These are phyloP conservation scores for Baryphthengus martii DNA, from an alignment of 2,113 vertebrate genomes.

Conservation along the genomic window DNA sequence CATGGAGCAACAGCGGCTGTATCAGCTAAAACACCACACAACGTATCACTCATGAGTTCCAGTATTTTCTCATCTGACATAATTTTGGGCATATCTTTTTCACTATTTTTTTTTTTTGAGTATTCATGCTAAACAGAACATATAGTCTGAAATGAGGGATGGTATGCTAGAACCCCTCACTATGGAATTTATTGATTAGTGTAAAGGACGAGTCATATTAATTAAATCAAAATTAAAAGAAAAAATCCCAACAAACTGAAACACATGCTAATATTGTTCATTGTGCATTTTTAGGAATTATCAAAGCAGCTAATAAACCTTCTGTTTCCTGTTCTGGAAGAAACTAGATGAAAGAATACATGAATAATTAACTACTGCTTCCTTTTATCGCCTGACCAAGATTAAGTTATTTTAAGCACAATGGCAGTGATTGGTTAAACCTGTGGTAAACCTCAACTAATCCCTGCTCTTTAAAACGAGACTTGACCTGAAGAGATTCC, in stretches of 20 bases:
- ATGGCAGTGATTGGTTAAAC: conserved; percentile 26
- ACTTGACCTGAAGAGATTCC: conserved; percentile 54
- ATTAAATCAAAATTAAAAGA: background rate
- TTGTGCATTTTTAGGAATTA: background rate
- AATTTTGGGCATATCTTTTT: background rate
- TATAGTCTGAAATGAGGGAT: background rate
- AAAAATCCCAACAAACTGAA: background rate
- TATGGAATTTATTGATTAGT: background rate
- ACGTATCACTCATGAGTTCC: background rate
- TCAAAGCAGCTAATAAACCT: background rate
- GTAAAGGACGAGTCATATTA: background rate
- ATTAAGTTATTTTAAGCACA: conserved; percentile 48
- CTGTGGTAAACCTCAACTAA: conserved; percentile 35
- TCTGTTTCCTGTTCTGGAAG: background rate
- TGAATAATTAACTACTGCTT: background rate
- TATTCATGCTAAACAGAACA: background rate
- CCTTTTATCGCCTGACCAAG: background rate
- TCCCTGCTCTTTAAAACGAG: conserved; percentile 44
- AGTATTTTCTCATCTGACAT: background rate
- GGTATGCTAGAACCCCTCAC: accelerated
- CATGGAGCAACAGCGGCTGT: background rate
- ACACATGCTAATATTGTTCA: background rate
- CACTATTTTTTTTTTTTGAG: background rate
- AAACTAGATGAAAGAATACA: background rate
- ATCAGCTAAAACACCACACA: background rate